A percentile compares a stretch with the other conserved stretches of the same genome.
These are phyloP conservation scores for Harmothoe impar DNA, from an alignment of 2,888 invertebrate species.

Conservation along the genomic window DNA sequence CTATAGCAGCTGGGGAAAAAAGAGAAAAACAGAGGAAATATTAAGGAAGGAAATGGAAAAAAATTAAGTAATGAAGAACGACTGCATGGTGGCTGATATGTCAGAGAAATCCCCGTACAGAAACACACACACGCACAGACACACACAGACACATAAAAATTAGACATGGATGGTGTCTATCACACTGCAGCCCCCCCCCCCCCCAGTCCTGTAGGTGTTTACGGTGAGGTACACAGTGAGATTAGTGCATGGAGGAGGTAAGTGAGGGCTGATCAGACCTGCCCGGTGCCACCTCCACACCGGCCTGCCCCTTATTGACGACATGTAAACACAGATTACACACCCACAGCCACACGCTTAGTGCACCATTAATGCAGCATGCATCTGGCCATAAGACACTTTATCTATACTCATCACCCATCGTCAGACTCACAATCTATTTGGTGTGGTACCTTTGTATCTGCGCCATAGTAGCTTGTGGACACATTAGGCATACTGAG, in stretches of 20 bases:
- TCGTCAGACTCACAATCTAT: too few species aligned
- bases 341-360: neutral
- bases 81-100: too few species aligned
- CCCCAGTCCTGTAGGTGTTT: neutral
- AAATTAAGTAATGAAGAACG: too few species aligned
- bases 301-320: neutral
- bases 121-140: neutral
- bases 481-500: too few species aligned
- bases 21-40: neutral
- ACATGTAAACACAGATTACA: conserved; percentile 25
- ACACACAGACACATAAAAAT: conserved; percentile 16
- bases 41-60: too few species aligned
- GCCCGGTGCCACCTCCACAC: neutral
- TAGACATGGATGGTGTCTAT: too few species aligned
- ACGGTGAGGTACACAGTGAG: neutral
- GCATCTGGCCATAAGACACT: too few species aligned
- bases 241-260: neutral
- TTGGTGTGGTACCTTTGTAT: too few species aligned
- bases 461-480: too few species aligned
- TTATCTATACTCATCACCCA: too few species aligned
- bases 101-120: neutral
- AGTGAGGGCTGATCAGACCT: neutral
- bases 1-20: neutral
- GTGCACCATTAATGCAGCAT: neutral
- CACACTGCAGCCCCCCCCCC: too few species aligned